phyloP scores from a whole-genome alignment of 2,113 vertebrate species.

The Saccopteryx bilineata region DNA sequence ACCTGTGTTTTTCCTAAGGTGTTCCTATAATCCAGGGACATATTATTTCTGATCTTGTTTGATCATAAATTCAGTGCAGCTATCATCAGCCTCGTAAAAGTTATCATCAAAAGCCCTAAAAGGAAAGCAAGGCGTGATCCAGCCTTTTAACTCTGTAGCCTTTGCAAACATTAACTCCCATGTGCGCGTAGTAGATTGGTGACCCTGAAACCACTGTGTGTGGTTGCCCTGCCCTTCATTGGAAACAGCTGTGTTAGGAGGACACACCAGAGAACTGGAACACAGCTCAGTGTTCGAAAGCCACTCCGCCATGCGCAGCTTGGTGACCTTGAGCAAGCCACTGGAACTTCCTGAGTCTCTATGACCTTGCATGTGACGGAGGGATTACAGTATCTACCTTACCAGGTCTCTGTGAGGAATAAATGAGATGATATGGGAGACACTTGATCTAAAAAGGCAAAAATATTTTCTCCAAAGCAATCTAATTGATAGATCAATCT shows the following conservation, averaged over 20 bases:
- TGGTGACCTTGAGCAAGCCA: not conserved
- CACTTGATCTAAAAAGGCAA: conserved; percentile 37
- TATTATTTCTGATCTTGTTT: conserved; percentile 4
- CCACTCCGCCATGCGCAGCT: not conserved
- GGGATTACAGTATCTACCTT: not conserved
- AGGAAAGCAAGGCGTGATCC: not conserved
- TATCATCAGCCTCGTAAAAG: conserved; percentile 59
- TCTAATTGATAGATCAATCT: not conserved
- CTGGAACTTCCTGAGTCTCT: not conserved
- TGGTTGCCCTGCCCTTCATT: not conserved
- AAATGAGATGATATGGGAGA: not conserved
- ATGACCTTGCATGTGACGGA: not conserved
- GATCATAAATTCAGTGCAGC: conserved; percentile 42
- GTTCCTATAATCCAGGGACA: not conserved
- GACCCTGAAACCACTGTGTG: not conserved
- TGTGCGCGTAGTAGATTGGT: not conserved
- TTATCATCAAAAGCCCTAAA: conserved; percentile 67
- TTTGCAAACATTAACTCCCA: conserved; percentile 49
- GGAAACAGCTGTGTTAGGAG: not conserved
- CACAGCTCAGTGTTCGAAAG: not conserved
- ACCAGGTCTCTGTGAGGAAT: not conserved
- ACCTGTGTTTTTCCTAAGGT: not conserved
- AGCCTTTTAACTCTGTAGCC: conserved; percentile 51
- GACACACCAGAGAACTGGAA: not conserved
- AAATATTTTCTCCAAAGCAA: not conserved